These are phyloP conservation scores for Ophion costatus DNA, from an alignment of 2,888 invertebrate genomes.

Conservation along the genomic window DNA sequence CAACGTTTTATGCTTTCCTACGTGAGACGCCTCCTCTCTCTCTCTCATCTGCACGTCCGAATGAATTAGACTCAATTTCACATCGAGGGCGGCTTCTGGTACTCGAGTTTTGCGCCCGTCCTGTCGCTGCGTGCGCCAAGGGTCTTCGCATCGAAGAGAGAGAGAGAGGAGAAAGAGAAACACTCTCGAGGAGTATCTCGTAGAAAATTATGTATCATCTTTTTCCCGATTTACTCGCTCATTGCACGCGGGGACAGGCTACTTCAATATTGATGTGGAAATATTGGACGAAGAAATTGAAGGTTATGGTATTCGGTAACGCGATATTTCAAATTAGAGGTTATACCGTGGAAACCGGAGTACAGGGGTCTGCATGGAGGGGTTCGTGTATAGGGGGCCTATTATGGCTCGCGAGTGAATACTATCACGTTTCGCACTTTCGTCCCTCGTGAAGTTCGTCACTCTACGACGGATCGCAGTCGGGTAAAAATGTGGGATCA, in stretches of 20 bases:
- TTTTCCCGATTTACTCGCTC: not conserved
- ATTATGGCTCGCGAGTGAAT: too few species aligned
- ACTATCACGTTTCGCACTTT: too few species aligned
- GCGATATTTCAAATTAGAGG: not conserved
- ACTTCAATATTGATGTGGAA: not conserved
- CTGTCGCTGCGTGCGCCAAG: not conserved
- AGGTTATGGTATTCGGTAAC: too few species aligned
- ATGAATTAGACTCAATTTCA: not conserved
- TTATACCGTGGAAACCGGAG: not conserved
- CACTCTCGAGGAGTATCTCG: not conserved
- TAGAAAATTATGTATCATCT: not conserved
- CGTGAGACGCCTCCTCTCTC: not conserved
- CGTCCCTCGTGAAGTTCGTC: too few species aligned
- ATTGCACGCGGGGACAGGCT: not conserved
- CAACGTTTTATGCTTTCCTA: too few species aligned
- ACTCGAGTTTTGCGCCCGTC: not conserved
- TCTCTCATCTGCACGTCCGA: not conserved
- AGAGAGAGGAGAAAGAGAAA: not conserved
- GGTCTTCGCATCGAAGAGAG: not conserved
- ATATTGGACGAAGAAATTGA: too few species aligned
- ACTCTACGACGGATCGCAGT: too few species aligned
- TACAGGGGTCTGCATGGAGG: not conserved
- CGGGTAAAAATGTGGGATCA: too few species aligned
- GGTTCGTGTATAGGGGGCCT: too few species aligned
- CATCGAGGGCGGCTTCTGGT: not conserved